Base-by-base conservation (phyloP, 37 sponge, comb jelly and placozoan genomes). In the Haliclona indistincta region DNA sequence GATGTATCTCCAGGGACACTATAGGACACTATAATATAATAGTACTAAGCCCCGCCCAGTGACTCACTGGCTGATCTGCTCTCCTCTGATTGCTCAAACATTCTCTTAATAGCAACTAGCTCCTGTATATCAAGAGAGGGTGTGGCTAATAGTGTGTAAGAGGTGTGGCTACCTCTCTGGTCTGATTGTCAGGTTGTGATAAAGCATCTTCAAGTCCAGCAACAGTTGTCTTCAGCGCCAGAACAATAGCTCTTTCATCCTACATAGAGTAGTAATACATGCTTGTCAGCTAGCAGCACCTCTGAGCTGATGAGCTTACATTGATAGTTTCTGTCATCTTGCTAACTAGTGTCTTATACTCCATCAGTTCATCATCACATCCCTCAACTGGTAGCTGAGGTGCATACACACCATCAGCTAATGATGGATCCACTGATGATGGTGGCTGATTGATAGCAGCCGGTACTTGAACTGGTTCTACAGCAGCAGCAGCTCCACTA, bases 1-100 rank as follows among this genome's bases (percentile, higher is more conserved):
- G 60, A 23, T 26, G 38, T 36, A 84, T 37, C 43, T 84, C 84
- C 42, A 45, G 19, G 7, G 71, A 68, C 84, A 84, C 84, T 84
- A 54, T 28, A 67, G 26, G n/a, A 69, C 33, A 28, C 15, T 3
- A 69, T 30, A 13, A 69, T 26, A 43, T 5, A 28, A 43, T 45
- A 69, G 11, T 11, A 39, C 5, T 19, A 4, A 68, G 23, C 61
- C 38, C 36, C 19, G 22, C 22, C 38, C 44, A 3, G 8, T 32
- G 13, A 66, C 74, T 56, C 37, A 88, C 89, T 71, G 53, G 83
- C 36, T n/a, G 44, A 63, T 17, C 89, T 44, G 51, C 83, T 88
- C 30, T 82, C 76, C 39, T 88, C 89, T 17, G 83, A 82, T 69
- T 88, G 89, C 22, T 88, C 83, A 77, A 88, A 88, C 89, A 88